These are phyloP conservation scores for Lasioglossum morio DNA, from an alignment of 2,888 invertebrate species.

Conservation along the genomic window DNA sequence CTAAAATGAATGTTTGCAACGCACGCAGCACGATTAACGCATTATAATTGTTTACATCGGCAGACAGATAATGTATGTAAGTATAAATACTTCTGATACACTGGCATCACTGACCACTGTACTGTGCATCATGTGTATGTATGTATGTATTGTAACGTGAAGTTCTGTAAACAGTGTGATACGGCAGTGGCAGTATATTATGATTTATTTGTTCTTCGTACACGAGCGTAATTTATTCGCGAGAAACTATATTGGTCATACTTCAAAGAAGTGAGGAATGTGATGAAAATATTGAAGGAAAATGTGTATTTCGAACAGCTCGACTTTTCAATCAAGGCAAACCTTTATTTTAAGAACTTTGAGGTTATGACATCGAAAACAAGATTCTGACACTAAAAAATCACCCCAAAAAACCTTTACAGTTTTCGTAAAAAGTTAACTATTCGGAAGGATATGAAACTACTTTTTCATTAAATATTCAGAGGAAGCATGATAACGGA, in stretches of 20 bases:
- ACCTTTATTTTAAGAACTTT: constrained; percentile 39
- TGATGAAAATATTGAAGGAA: constrained; percentile 35
- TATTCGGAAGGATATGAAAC: constrained; percentile 15
- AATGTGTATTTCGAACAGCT: constrained; percentile 40
- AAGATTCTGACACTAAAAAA: constrained; percentile 46
- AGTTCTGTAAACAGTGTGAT: constrained; percentile 51
- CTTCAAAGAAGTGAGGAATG: constrained; percentile 40
- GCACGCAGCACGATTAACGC: background rate
- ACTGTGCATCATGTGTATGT: no score
- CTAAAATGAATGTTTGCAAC: background rate
- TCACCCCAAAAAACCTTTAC: constrained; percentile 34
- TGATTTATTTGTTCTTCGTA: constrained; percentile 48
- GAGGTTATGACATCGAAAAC: constrained; percentile 70
- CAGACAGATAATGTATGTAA: background rate
- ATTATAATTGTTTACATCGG: constrained; percentile 1
- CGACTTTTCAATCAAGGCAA: constrained; percentile 23
- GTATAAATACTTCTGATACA: constrained; percentile 17
- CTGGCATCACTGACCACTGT: constrained; percentile 19
- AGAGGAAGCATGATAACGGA: constrained; percentile 35
- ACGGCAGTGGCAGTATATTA: constrained; percentile 40
- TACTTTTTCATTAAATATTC: constrained; percentile 1
- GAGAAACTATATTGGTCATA: constrained; percentile 18
- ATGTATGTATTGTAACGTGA: no score
- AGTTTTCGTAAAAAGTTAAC: constrained; percentile 31
- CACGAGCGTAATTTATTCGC: constrained; percentile 16